Conservation (phyloP, 2,113 vertebrate species). For the Gymnarchus niloticus region DNA sequence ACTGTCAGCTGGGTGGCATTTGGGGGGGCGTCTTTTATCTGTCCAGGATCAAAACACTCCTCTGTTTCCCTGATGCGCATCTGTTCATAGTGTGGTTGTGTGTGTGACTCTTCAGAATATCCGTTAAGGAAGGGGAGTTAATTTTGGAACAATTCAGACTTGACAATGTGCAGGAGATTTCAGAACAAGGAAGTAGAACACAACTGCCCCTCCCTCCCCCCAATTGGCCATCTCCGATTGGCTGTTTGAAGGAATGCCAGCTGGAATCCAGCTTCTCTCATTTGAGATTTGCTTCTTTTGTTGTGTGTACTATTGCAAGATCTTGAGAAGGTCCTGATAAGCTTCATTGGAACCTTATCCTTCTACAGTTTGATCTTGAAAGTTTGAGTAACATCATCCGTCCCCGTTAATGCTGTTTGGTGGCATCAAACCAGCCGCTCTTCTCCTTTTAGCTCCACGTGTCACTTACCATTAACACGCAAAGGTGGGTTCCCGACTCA, state of each 20-base stretch:
- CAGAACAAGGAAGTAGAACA: neutral
- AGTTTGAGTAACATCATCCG: neutral
- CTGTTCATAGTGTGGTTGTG: too few species aligned
- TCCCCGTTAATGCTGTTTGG: neutral
- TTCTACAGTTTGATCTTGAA: neutral
- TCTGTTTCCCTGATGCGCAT: neutral
- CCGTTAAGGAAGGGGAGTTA: neutral
- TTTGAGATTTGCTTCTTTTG: neutral
- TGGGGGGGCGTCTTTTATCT: too few species aligned
- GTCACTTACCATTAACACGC: neutral
- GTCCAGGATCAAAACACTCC: too few species aligned
- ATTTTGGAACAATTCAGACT: neutral
- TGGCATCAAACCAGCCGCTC: neutral
- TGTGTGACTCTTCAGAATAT: neutral
- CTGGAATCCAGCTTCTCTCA: neutral
- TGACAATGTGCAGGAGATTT: neutral
- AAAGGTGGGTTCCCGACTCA: neutral
- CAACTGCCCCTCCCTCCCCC: neutral
- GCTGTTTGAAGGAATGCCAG: too few species aligned
- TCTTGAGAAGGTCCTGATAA: slow-evolving; percentile 16
- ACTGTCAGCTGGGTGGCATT: too few species aligned
- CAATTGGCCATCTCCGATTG: neutral
- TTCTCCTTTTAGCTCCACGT: neutral
- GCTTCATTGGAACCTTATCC: neutral
- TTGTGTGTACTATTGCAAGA: neutral